A percentile compares a stretch with the other conserved stretches of the same genome.
These are phyloP conservation scores for Acronicta psi DNA, from an alignment of 2,888 invertebrate genomes.

Conservation along the genomic window DNA sequence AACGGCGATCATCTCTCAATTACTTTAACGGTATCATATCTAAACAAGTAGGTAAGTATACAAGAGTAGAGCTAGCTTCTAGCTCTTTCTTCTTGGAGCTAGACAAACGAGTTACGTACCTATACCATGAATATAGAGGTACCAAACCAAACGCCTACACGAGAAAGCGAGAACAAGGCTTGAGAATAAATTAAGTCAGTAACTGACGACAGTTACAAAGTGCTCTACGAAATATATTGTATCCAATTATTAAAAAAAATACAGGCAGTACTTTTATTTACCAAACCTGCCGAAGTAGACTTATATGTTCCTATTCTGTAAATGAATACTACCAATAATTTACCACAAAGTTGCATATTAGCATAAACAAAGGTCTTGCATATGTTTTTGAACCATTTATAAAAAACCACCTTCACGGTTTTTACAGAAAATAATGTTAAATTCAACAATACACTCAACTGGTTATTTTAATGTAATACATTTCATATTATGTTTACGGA, in stretches of 20 bases:
- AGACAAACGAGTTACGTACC: conserved; percentile 34
- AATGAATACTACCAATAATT: background rate
- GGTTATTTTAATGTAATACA: background rate
- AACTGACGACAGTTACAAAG: conserved; percentile 1
- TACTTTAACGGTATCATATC: conserved; percentile 3
- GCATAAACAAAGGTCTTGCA: background rate
- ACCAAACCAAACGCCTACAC: background rate
- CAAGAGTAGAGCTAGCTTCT: conserved; percentile 9
- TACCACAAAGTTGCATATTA: background rate
- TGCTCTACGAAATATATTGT: background rate
- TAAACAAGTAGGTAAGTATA: conserved; percentile 2
- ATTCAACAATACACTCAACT: background rate
- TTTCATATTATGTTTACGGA: background rate
- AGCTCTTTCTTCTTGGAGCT: conserved; percentile 25
- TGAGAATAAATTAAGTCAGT: conserved; percentile 16
- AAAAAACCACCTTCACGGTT: conserved; percentile 36
- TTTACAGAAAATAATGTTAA: conserved; percentile 5
- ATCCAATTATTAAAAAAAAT: background rate
- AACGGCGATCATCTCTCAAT: conserved; percentile 6
- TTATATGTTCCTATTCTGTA: background rate
- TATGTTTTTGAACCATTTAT: conserved; percentile 37
- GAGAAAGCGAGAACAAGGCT: conserved; percentile 30
- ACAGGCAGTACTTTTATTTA: background rate
- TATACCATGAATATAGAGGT: conserved; percentile 2
- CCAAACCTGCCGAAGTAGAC: background rate